phyloP scores from a whole-genome alignment of 2,888 invertebrate genomes.

The Phortica okadai region DNA sequence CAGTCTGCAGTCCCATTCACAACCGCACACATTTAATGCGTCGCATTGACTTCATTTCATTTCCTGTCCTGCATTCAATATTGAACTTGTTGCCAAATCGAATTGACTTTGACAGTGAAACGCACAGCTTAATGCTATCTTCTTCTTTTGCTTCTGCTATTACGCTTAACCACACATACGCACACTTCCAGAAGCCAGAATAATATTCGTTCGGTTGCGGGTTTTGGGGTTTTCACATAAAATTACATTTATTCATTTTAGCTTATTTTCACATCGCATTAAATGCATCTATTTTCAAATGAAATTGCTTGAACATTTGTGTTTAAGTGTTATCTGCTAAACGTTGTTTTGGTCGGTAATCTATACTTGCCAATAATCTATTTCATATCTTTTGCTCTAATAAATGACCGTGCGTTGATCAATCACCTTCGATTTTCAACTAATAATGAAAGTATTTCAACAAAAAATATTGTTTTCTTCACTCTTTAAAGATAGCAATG shows the following conservation, averaged over 20 bases:
- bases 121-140: conserved; percentile 12
- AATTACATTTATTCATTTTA: conserved; percentile 10
- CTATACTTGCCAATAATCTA: too few relatives aligned
- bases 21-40: too few relatives aligned
- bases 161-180: background rate
- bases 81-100: conserved; percentile 5
- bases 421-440: too few relatives aligned
- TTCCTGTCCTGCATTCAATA: background rate
- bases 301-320: background rate
- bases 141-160: background rate
- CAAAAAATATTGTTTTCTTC: too few relatives aligned
- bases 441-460: too few relatives aligned
- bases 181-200: background rate
- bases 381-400: too few relatives aligned
- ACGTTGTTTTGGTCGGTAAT: too few relatives aligned
- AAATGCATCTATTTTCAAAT: background rate
- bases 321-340: background rate
- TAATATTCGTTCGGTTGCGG: too few relatives aligned
- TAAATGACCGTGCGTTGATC: too few relatives aligned
- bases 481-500: too few relatives aligned
- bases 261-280: conserved; percentile 3
- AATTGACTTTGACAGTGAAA: conserved; percentile 20
- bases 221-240: background rate
- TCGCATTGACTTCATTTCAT: too few relatives aligned
- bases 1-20: too few relatives aligned